These are phyloP conservation scores for Columba guinea DNA, from an alignment of 2,797 vertebrate species.

Conservation along the genomic window DNA sequence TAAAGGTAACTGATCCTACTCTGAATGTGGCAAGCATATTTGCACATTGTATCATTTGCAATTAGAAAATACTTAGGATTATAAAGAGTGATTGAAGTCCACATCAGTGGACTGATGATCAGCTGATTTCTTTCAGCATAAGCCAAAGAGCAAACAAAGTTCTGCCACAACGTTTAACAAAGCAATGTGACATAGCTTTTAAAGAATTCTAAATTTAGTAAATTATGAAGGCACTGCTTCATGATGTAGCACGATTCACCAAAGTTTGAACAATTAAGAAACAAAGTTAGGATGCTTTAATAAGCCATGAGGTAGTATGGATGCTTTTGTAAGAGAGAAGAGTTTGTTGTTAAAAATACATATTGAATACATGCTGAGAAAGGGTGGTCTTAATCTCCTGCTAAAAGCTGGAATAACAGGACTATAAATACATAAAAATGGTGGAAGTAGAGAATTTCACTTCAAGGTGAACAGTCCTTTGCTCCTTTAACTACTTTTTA, in stretches of 20 bases:
- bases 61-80: background rate
- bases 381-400: background rate
- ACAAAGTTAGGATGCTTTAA: background rate
- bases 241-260: background rate
- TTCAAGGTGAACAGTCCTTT: background rate
- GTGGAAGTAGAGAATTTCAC: background rate
- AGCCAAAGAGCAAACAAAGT: background rate
- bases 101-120: background rate
- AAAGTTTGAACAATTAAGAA: background rate
- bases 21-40: background rate
- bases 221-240: background rate
- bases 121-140: background rate
- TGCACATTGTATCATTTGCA: background rate
- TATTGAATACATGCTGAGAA: background rate
- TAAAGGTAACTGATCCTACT: conserved; percentile 40
- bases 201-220: background rate
- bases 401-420: background rate
- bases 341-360: background rate
- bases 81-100: background rate
- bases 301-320: background rate
- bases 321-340: background rate
- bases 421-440: background rate
- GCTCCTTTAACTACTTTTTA: background rate
- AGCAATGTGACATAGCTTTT: background rate
- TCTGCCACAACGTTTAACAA: background rate